Evolutionary conservation across 2,888 invertebrate genomes (phyloP).

Genomic region (Zygaena filipendulae): DNA sequence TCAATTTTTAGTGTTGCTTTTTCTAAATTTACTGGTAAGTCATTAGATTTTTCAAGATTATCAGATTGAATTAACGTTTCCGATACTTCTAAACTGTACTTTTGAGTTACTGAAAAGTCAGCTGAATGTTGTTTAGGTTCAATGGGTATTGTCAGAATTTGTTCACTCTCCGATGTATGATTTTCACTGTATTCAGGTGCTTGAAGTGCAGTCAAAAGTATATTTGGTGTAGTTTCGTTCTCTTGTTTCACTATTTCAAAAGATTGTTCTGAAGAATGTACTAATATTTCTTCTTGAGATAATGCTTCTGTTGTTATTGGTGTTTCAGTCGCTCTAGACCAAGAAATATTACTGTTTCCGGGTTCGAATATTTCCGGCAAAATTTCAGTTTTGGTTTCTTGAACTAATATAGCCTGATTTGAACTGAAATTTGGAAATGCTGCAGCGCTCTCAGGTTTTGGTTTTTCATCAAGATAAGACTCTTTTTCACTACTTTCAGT

Average conservation of each 20-base stretch:
- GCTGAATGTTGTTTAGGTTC: conserved; percentile 53
- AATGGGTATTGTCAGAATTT: conserved; percentile 31
- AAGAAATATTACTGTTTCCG: conserved; percentile 19
- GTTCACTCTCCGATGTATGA: conserved; percentile 69
- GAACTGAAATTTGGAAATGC: conserved; percentile 34
- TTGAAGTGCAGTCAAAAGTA: conserved; percentile 57
- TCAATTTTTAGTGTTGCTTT: conserved; percentile 38
- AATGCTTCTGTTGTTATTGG: conserved; percentile 67
- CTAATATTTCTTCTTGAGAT: conserved; percentile 63
- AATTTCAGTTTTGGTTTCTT: conserved; percentile 57
- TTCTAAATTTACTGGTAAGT: conserved; percentile 38
- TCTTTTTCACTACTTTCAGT: conserved; percentile 70
- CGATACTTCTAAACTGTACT: conserved; percentile 60
- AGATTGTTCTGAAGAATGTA: conserved; percentile 52
- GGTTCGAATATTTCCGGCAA: conserved; percentile 39
- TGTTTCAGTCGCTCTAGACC: conserved; percentile 38
- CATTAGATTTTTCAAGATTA: conserved; percentile 46
- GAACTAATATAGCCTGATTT: conserved; percentile 57
- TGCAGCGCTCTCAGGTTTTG: conserved; percentile 21
- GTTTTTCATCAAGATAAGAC: conserved; percentile 23
- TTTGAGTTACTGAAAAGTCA: conserved; percentile 40
- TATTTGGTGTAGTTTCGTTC: conserved; percentile 42
- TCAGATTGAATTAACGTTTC: conserved; percentile 68
- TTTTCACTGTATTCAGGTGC: conserved; percentile 69
- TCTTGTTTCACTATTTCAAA: conserved; percentile 25